Conservation (phyloP, 2,797 vertebrate genomes). For the Nyctalus aviator region DNA sequence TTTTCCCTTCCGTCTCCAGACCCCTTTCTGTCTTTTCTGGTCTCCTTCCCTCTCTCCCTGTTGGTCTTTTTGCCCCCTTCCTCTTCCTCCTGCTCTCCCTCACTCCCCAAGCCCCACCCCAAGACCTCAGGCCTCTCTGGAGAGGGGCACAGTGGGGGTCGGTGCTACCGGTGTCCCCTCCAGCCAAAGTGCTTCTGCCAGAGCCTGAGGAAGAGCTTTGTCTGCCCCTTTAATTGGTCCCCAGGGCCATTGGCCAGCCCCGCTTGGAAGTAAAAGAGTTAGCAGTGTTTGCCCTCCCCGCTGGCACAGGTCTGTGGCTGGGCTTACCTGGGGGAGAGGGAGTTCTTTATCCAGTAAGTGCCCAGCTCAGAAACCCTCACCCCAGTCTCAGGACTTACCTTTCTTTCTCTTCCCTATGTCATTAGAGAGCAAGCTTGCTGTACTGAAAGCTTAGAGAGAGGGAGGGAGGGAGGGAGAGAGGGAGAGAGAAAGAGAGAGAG, state of each 20-base stretch:
- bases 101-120: neutral
- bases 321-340: neutral
- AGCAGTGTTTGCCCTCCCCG: neutral
- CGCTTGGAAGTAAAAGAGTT: neutral
- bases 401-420: neutral
- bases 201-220: neutral
- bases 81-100: neutral
- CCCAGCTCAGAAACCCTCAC: neutral
- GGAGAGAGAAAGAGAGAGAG: no score
- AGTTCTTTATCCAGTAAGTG: neutral
- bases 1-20: no score
- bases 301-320: neutral
- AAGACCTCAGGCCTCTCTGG: neutral
- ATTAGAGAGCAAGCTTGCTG: neutral
- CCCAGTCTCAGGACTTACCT: neutral
- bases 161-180: neutral
- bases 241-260: neutral
- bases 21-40: neutral
- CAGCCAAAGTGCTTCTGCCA: neutral
- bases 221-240: neutral
- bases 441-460: neutral
- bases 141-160: neutral
- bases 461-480: no score
- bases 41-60: no score
- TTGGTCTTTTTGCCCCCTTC: no score